Base-by-base conservation (phyloP, 2,888 invertebrate genomes). In the Malthinus seriepunctatus region DNA sequence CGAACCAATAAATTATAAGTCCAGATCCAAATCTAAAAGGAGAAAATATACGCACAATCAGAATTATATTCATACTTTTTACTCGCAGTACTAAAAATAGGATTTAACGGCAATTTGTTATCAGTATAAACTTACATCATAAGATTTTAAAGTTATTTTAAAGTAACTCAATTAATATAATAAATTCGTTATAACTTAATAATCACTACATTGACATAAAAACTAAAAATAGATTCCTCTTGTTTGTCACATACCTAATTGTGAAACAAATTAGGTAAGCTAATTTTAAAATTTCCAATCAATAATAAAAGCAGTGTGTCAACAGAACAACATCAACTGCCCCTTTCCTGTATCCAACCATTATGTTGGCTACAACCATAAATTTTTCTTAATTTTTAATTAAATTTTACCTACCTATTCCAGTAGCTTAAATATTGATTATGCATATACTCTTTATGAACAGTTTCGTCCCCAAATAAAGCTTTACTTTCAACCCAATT, bases 401-500 rank as follows among this genome's bases (percentile, higher is more conserved):
- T 42, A 42, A n/a, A 23, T 23, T 23, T 8, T 45, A n/a, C 56
- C 65, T 69, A 86, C 82, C 86, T 88, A 76, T 95, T 96, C 88
- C 91, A 92, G 72, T 97, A 97, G 76, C 94, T 92, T 65, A 86
- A 82, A 69, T 92, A 87, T 75, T 97, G 96, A 66, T 93, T 90
- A 69, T 88, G 88, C 51, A 92, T 82, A 77, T 95, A 93, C 8
- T 84, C 87, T 42, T 86, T 84, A 78, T 97, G 96, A 53, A 88
- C 86, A 68, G 88, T 87, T 64, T 86, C 83, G 79, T 93, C 93
- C 2, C 93, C 96, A 82, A 97, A 97, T n/a, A 91, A 84, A 0
- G 96, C 97, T 80, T 97, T 97, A 69, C 96, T 95, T 79, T 97
- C 97, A 60, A 97, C 93, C 97, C 97, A 97, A 76, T 95, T 93